A percentile compares a stretch with the other conserved stretches of the same genome.
These are phyloP conservation scores for Pampusana beccarii DNA, from an alignment of 2,113 vertebrate species.

Conservation along the genomic window DNA sequence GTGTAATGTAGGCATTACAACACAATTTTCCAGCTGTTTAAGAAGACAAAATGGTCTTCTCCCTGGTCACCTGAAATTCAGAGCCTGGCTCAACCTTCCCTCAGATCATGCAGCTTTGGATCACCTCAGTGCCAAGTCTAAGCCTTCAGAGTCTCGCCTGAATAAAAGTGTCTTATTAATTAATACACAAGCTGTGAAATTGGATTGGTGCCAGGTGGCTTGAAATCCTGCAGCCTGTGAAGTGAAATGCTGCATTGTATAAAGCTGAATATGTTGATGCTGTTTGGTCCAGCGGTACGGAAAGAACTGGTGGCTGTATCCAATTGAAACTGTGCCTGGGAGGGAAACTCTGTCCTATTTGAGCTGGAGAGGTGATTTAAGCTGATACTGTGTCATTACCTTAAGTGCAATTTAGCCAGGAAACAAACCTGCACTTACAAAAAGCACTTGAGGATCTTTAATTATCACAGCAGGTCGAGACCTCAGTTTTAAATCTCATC, in stretches of 20 bases:
- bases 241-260: not conserved
- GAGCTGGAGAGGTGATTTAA: not conserved
- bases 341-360: not conserved
- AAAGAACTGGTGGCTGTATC: not conserved
- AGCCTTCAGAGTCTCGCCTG: not conserved
- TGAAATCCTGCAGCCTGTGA: not conserved
- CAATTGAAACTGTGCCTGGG: not conserved
- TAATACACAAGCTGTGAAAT: not conserved
- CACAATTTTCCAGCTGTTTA: not conserved
- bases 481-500: conserved; percentile 29
- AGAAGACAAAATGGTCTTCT: not conserved
- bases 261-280: not conserved
- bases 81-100: not conserved
- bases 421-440: not conserved
- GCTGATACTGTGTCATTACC: not conserved
- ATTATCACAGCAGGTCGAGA: conserved; percentile 28
- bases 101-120: not conserved
- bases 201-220: not conserved
- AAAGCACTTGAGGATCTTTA: conserved; percentile 8
- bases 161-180: not conserved
- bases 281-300: not conserved
- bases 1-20: not conserved
- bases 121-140: not conserved
- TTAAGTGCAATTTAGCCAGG: not conserved
- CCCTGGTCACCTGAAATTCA: not conserved